A percentile compares a stretch with the other conserved stretches of the same genome.
Evolutionary conservation across 92 coral and sea anemone species (phyloP).

Genomic region (Micromussa lordhowensis): DNA sequence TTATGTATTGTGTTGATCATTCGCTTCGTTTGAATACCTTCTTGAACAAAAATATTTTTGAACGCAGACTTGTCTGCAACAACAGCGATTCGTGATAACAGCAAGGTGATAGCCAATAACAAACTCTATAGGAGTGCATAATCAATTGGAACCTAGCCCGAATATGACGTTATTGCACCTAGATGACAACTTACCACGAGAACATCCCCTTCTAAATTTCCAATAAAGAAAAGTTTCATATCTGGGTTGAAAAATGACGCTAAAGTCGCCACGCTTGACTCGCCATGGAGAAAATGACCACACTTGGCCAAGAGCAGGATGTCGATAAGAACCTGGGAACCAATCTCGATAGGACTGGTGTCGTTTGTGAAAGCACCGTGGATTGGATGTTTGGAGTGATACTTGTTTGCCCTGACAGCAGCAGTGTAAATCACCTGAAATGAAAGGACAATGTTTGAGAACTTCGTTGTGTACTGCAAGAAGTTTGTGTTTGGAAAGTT

Average conservation of each 20-base stretch:
- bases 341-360: slow-evolving; percentile 21
- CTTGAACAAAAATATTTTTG: no score
- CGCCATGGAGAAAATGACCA: slow-evolving; percentile 55
- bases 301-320: slow-evolving; percentile 53
- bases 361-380: neutral
- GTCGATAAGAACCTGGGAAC: slow-evolving; percentile 59
- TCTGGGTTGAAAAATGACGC: slow-evolving; percentile 61
- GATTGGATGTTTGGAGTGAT: slow-evolving; percentile 16
- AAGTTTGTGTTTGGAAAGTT: no score
- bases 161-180: neutral
- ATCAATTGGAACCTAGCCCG: no score
- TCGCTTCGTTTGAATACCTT: no score
- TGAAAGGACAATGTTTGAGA: neutral
- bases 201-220: neutral
- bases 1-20: no score
- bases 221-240: slow-evolving; percentile 53
- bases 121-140: no score
- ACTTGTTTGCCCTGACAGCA: slow-evolving; percentile 45
- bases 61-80: no score
- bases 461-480: neutral
- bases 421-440: slow-evolving; percentile 42
- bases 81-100: no score
- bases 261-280: slow-evolving; percentile 64
- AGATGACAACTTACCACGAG: neutral
- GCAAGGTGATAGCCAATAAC: no score